phyloP scores from a whole-genome alignment of 2,797 vertebrate genomes.

The Denticeps clupeoides region DNA sequence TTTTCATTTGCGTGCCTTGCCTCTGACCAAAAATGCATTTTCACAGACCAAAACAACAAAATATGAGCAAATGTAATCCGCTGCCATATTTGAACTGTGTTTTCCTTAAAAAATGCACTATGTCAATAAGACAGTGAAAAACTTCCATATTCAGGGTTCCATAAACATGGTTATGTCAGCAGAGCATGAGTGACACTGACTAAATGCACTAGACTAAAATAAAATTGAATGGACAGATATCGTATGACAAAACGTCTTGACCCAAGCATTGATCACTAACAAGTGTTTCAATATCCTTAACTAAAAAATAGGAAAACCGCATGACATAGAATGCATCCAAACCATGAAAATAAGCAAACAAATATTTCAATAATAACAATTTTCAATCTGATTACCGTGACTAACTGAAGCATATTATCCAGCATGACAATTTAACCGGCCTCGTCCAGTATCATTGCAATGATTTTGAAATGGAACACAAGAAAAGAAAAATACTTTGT shows the following conservation, averaged over 20 bases:
- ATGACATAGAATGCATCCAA: too few relatives aligned
- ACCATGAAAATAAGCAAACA: too few relatives aligned
- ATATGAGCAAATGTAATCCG: constrained; percentile 46
- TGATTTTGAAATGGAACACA: too few relatives aligned
- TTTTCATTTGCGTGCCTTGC: constrained; percentile 28
- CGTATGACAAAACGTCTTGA: too few relatives aligned
- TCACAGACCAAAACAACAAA: constrained; percentile 31
- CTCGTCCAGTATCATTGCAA: constrained; percentile 12
- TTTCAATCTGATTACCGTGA: not conserved
- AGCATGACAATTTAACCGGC: constrained; percentile 10
- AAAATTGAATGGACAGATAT: too few relatives aligned
- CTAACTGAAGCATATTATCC: constrained; percentile 16
- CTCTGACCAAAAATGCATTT: constrained; percentile 15
- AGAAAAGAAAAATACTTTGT: constrained; percentile 45
- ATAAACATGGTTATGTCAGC: too few relatives aligned
- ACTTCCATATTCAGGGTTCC: not conserved
- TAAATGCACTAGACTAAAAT: too few relatives aligned
- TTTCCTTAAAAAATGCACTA: constrained; percentile 46
- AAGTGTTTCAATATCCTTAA: too few relatives aligned
- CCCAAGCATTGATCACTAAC: too few relatives aligned
- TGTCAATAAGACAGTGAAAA: not conserved
- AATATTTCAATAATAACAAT: not conserved
- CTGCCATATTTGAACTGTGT: constrained; percentile 55
- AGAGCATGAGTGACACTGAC: too few relatives aligned
- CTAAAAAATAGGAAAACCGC: too few relatives aligned